A percentile compares a stretch with the other conserved stretches of the same genome.
These are phyloP conservation scores for Metellina segmentata DNA, from an alignment of 2,888 invertebrate genomes.

Conservation along the genomic window DNA sequence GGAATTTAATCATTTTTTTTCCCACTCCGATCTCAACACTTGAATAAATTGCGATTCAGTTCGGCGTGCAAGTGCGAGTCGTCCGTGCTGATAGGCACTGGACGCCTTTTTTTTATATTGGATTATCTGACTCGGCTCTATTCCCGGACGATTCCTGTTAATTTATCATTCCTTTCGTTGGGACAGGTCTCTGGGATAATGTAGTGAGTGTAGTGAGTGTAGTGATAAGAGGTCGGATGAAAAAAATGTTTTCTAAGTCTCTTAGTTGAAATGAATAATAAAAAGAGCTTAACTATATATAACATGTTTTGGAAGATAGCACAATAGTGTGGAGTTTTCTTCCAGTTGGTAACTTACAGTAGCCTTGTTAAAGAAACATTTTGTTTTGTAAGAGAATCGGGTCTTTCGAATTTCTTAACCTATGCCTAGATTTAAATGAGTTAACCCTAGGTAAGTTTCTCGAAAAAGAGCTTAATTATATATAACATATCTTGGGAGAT, in stretches of 20 bases:
- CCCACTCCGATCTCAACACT: background rate
- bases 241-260: background rate
- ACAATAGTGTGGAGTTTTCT: background rate
- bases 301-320: background rate
- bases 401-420: too few species aligned
- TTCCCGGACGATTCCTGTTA: background rate
- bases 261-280: background rate
- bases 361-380: background rate
- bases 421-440: too few species aligned
- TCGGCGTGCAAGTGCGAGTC: background rate
- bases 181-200: background rate
- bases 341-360: background rate
- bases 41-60: slow-evolving; percentile 57
- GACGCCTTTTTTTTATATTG: background rate
- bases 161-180: background rate
- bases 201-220: background rate
- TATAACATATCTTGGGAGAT: background rate
- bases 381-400: too few species aligned
- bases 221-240: background rate
- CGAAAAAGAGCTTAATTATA: background rate
- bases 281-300: background rate
- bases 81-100: background rate
- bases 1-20: slow-evolving; percentile 20
- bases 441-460: too few species aligned
- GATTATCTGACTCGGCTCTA: background rate